These are phyloP conservation scores for Aethes cnicana DNA, from an alignment of 2,888 invertebrate genomes.

Conservation along the genomic window DNA sequence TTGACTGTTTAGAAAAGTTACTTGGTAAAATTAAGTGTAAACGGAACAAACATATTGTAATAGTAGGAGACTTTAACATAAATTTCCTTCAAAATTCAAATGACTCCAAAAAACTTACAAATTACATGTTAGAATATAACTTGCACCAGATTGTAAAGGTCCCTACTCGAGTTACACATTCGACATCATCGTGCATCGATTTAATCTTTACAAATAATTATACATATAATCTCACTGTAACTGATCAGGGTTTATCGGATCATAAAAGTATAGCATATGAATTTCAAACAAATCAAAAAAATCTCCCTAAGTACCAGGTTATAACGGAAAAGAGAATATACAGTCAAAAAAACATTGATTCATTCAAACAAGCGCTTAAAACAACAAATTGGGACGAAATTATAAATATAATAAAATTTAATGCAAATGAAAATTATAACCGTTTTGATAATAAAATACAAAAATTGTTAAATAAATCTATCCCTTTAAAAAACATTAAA, in stretches of 20 bases:
- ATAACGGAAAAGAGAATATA: background rate
- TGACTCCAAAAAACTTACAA: background rate
- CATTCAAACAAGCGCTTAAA: background rate
- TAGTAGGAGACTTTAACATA: conserved; percentile 3
- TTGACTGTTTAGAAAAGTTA: background rate
- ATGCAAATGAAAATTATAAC: background rate
- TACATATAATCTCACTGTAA: background rate
- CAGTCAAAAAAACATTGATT: background rate
- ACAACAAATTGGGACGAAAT: background rate
- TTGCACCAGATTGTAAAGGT: background rate
- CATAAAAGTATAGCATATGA: background rate
- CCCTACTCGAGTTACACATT: background rate
- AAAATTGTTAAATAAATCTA: background rate
- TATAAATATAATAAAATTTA: background rate
- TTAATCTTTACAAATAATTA: background rate
- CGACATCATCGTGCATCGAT: background rate
- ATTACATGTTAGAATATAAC: background rate
- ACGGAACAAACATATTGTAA: background rate
- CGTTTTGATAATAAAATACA: background rate
- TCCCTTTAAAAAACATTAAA: background rate
- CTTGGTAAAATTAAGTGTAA: background rate
- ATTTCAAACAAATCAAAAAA: background rate
- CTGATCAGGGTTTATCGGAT: background rate
- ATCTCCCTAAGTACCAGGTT: background rate
- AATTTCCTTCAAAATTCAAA: background rate